Base-by-base conservation (phyloP, 2,797 vertebrate genomes). In the Mormyrus hasselquistii region DNA sequence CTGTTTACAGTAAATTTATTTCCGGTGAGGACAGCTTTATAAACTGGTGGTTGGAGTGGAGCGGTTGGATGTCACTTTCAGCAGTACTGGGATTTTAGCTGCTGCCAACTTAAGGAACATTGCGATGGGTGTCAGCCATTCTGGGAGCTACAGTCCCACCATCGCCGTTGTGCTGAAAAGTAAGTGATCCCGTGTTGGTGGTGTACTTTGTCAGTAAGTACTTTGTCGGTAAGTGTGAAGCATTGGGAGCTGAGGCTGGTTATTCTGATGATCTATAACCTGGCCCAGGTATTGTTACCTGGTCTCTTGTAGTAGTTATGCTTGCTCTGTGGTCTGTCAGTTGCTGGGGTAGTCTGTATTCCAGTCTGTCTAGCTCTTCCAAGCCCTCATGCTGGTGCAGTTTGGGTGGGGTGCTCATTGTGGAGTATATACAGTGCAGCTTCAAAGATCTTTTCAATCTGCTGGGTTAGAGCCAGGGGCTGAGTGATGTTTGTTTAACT, bases 101-200 rank as follows among this genome's bases (percentile, higher is more conserved):
- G 19, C 9, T n/a, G 38, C 10, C 8, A 47, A 22, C 4, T 44
- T 69, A 88, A 59, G 50, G 87, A 65, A 41, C 55, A 86, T 65
- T 41, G 49, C 88, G 9, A 96, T 96, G 96, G 95, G 95, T 92
- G 95, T 96, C 55, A 93, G 95, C 62, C 96, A 95, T 93, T 96
- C 96, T 44, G 95, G 95, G 91, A 94, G 95, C 92, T 94, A 93
- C 92, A 93, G 85, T 90, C 94, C 94, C 90, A 92, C 94, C 0
- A 92, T 94, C 84, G 94, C 90, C 90, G 94, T 95, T 88, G 69
- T 95, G 86, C 91, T 94, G 69, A 95, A 93, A 94, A 93, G 95
- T 96, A 93, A 96, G 96, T 96, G n/a, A 8, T 76, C 12, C 8
- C 6, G 6, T 57, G 34, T 7, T 38, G 34, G 69, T 38, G 29